Evolutionary conservation across 2,888 invertebrate species (phyloP).

Genomic region (Biston stratarius): DNA sequence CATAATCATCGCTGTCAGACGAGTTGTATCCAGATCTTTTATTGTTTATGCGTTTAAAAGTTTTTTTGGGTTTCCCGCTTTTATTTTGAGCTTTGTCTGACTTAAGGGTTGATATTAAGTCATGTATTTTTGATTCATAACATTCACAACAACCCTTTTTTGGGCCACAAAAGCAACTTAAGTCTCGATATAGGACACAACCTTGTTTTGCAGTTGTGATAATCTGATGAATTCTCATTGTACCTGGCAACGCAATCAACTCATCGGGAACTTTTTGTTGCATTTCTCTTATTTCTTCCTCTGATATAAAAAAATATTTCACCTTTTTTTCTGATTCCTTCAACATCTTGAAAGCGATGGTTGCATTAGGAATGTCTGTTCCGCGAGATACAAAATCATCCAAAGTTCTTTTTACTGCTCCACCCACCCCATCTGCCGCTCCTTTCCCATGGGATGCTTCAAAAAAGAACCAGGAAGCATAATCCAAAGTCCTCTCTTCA

Average conservation of each 20-base stretch:
- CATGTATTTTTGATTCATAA: conserved; percentile 35
- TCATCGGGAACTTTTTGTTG: conserved; percentile 33
- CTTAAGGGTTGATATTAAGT: conserved; percentile 21
- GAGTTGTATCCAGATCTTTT: conserved; percentile 11
- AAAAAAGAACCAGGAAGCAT: conserved; percentile 37
- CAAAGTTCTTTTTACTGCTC: conserved; percentile 29
- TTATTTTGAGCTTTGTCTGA: neutral
- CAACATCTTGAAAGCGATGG: neutral
- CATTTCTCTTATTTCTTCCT: conserved; percentile 35
- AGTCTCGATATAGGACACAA: conserved; percentile 15
- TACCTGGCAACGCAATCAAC: conserved; percentile 37
- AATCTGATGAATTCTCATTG: conserved; percentile 38
- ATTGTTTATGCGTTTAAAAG: conserved; percentile 18
- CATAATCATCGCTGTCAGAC: conserved; percentile 32
- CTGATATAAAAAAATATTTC: no score
- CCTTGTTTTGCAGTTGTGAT: conserved; percentile 19
- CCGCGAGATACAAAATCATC: conserved; percentile 31
- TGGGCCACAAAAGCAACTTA: conserved; percentile 3
- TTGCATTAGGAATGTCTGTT: conserved; percentile 14
- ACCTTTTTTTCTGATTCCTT: conserved; percentile 3
- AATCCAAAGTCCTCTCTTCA: conserved; percentile 6
- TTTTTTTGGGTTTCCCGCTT: conserved; percentile 1
- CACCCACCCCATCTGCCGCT: conserved; percentile 20
- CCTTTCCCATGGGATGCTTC: conserved; percentile 38
- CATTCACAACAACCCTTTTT: conserved; percentile 29